Evolutionary conservation across 2,113 vertebrate species (phyloP).

Genomic region (Rhabdornis inornatus): DNA sequence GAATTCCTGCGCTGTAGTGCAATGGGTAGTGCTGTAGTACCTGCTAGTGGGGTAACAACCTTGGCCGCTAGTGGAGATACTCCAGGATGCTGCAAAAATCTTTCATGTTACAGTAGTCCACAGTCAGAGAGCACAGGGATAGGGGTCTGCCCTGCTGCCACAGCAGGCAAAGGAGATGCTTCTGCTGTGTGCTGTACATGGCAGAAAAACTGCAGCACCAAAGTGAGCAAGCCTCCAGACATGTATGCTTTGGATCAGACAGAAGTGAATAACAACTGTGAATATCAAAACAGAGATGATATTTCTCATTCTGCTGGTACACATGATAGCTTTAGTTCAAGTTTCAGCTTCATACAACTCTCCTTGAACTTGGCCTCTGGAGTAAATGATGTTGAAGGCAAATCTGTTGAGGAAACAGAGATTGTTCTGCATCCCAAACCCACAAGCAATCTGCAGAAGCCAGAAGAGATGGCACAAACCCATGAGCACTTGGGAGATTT

Average conservation of each 20-base stretch:
- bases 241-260: neutral
- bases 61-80: neutral
- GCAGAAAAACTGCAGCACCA: neutral
- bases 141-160: neutral
- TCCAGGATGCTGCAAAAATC: neutral
- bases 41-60: neutral
- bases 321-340: slow-evolving; percentile 75
- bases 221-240: neutral
- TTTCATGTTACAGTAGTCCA: neutral
- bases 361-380: slow-evolving; percentile 66
- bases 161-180: neutral
- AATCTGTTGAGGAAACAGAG: neutral
- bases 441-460: neutral
- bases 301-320: neutral
- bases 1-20: neutral
- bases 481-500: neutral
- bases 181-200: neutral
- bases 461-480: neutral
- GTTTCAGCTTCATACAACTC: slow-evolving; percentile 88
- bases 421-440: neutral
- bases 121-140: neutral
- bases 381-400: slow-evolving; percentile 7
- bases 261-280: slow-evolving; percentile 13
- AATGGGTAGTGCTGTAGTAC: neutral
- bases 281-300: neutral